Conservation (phyloP, 2,113 vertebrate genomes). For the Pica pica region DNA sequence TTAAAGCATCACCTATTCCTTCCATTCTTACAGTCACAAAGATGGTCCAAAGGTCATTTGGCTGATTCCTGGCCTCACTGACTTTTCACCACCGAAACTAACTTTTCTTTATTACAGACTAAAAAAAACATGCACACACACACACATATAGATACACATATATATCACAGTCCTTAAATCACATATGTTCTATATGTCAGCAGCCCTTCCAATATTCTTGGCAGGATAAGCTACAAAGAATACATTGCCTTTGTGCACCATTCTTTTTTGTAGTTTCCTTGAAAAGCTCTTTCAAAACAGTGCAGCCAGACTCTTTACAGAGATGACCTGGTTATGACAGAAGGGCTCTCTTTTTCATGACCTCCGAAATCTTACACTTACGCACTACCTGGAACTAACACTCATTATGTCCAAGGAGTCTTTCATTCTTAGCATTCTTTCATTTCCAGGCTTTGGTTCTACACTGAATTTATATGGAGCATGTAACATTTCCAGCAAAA, state of each 20-base stretch:
- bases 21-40: background rate
- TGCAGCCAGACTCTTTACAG: background rate
- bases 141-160: background rate
- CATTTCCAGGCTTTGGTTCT: background rate
- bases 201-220: background rate
- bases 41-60: background rate
- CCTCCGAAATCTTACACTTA: background rate
- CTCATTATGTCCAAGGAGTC: background rate
- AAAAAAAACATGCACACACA: background rate
- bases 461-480: background rate
- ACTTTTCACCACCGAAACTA: background rate
- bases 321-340: background rate
- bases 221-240: background rate
- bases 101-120: background rate
- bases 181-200: background rate
- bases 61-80: background rate
- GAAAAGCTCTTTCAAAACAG: background rate
- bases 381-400: background rate
- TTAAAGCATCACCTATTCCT: background rate
- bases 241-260: background rate
- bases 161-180: background rate
- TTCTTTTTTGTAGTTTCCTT: background rate
- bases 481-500: background rate
- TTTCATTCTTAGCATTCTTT: background rate
- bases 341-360: background rate